Evolutionary conservation across 2,888 invertebrate genomes (phyloP).

Genomic region (Gerris lacustris): DNA sequence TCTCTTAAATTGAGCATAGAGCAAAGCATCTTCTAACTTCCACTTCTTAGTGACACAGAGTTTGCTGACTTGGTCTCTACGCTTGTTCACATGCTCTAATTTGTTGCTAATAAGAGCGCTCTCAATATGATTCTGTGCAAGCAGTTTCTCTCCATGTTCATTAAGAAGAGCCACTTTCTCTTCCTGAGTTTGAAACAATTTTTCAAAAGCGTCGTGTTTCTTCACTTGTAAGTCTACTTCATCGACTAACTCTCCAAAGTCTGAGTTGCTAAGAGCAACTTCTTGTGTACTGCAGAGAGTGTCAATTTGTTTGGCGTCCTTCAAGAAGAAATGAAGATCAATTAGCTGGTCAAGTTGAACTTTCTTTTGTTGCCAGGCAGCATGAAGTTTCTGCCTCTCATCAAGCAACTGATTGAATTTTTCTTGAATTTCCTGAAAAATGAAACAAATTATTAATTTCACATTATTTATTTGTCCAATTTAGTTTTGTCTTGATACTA

Average conservation of each 20-base stretch:
- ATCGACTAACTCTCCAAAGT: conserved; percentile 50
- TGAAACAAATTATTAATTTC: conserved; percentile 10
- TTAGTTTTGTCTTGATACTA: no score
- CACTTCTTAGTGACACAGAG: conserved; percentile 53
- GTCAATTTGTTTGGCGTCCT: conserved; percentile 86
- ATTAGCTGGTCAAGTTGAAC: conserved; percentile 80
- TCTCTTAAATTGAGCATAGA: conserved; percentile 80
- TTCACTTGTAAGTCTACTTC: conserved; percentile 80
- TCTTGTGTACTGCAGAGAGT: conserved; percentile 81
- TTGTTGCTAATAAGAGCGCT: conserved; percentile 63
- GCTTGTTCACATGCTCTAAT: conserved; percentile 58
- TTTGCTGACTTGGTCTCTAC: conserved; percentile 53
- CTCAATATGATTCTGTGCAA: conserved; percentile 85
- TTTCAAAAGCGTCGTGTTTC: conserved; percentile 91
- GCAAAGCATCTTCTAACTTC: conserved; percentile 60
- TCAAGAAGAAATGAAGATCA: conserved; percentile 84
- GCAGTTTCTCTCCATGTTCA: conserved; percentile 72
- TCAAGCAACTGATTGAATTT: conserved; percentile 62
- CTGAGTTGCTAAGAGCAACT: conserved; percentile 46
- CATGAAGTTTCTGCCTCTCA: conserved; percentile 64
- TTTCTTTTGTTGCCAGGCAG: conserved; percentile 80
- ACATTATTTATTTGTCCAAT: no score
- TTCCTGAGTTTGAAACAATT: conserved; percentile 73
- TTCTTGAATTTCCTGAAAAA: conserved; percentile 57
- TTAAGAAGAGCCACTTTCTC: conserved; percentile 72